Base-by-base conservation (phyloP, 2,888 invertebrate genomes). In the Malthinus flaveolus region DNA sequence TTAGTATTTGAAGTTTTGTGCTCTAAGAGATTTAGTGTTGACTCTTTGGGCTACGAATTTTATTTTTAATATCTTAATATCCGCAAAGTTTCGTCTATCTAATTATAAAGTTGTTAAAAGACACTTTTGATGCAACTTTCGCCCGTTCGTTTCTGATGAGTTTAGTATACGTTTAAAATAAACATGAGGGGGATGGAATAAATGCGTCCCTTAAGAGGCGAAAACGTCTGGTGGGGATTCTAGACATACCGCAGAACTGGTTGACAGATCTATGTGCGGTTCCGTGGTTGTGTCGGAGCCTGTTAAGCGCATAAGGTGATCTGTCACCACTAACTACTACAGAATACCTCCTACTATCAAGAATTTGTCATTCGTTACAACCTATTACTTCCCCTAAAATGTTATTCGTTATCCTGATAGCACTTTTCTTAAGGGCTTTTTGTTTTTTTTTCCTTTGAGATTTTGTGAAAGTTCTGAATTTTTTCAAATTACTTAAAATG, bases 271-370 rank as follows among this genome's bases (percentile, higher is more conserved):
- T 71, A 72, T 71, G 70, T 72, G 71, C 70, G 70, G 71, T 68
- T 65, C 62, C 66, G 71, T 56, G 70, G 70, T 69, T 68, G 66
- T 69, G 71, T 70, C 64, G 67, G 59, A 66, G 66, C 66, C 66
- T 68, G 67, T 68, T 69, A 69, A 64, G 63, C 69, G 67, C 68
- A 71, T 70, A 71, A 71, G 73, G 73, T 72, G 71, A 74, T 74
- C 72, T 72, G 74, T 74, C 74, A 73, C 69, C 69, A 68, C 71
- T 73, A 73, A 72, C 68, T 69, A 69, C 70, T 69, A 69, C 69
- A 69, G 69, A 72, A 70, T 71, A 70, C 69, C 66, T 68, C 65
- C 65, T 68, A 68, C 66, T 65, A 68, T 71, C 73, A 69, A 62
- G 68, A 69, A 70, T 70, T 71, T 68, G 68, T 68, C 67, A 68